Evolutionary conservation across 1,140 invertebrate genomes (phyloP).

Genomic region (Hormaphis cornu): DNA sequence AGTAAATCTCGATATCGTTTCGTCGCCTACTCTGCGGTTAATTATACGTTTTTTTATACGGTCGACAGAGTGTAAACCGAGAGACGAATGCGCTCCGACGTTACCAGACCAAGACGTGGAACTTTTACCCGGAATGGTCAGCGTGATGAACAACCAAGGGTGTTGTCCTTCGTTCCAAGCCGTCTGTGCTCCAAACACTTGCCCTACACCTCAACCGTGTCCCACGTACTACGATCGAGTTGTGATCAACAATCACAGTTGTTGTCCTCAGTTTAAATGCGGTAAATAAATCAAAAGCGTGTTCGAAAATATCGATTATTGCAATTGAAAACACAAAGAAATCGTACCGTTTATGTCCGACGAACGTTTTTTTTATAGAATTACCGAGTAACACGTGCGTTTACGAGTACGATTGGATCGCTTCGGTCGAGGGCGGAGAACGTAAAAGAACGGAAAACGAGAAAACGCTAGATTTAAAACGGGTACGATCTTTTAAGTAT

Average conservation of each 20-base stretch:
- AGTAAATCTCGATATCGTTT: constrained; percentile 36
- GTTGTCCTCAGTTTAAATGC: constrained; percentile 58
- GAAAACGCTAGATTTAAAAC: constrained; percentile 43
- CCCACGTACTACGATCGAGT: constrained; percentile 48
- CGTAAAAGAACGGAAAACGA: constrained; percentile 42
- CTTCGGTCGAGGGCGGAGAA: constrained; percentile 48
- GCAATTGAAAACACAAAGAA: neutral
- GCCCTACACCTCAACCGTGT: constrained; percentile 51
- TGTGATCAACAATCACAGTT: constrained; percentile 44
- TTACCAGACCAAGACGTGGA: constrained; percentile 41
- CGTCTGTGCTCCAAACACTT: constrained; percentile 52
- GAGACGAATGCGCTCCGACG: constrained; percentile 53
- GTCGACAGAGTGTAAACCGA: constrained; percentile 54
- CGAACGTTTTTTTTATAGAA: constrained; percentile 42
- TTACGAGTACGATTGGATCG: constrained; percentile 49
- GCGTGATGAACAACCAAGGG: constrained; percentile 49
- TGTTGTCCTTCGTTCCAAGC: constrained; percentile 56
- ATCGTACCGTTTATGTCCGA: too few species aligned
- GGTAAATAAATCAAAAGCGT: constrained; percentile 44
- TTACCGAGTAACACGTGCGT: constrained; percentile 60
- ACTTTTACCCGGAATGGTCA: constrained; percentile 52
- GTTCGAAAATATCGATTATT: neutral
- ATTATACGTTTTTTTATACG: neutral
- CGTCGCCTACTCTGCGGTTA: neutral
- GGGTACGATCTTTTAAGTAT: constrained; percentile 39